Evolutionary conservation across 2,113 vertebrate genomes (phyloP).

Genomic region (Oncorhynchus keta): DNA sequence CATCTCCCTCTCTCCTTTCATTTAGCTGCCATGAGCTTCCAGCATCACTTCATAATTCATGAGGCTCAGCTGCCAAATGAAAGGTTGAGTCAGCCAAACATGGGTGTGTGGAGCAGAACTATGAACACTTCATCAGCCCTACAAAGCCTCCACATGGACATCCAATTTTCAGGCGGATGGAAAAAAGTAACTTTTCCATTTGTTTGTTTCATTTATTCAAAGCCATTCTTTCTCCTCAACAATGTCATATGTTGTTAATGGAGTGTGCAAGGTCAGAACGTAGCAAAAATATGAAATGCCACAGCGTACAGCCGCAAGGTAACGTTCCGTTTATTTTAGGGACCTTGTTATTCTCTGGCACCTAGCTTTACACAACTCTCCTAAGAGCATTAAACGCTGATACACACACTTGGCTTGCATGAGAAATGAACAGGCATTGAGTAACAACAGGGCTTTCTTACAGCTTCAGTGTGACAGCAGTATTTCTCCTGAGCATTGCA

Average conservation of each 20-base stretch:
- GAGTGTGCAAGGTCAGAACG: too few species aligned
- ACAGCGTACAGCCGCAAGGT: too few species aligned
- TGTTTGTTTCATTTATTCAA: too few species aligned
- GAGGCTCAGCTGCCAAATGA: slow-evolving; percentile 21
- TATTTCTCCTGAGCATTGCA: slow-evolving; percentile 10
- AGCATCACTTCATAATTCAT: slow-evolving; percentile 29
- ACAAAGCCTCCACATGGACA: not conserved
- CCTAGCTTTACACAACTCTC: not conserved
- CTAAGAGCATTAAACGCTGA: not conserved
- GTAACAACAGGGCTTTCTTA: not conserved
- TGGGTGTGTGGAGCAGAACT: slow-evolving; percentile 4
- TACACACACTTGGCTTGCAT: not conserved
- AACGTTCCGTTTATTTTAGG: not conserved
- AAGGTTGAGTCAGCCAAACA: slow-evolving; percentile 26
- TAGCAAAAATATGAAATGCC: too few species aligned
- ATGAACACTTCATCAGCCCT: not conserved
- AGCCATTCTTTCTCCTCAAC: too few species aligned
- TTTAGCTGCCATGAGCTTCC: slow-evolving; percentile 2
- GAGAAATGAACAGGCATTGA: not conserved
- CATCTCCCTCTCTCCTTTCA: not conserved
- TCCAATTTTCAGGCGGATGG: not conserved
- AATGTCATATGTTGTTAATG: too few species aligned
- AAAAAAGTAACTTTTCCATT: too few species aligned
- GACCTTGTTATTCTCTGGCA: not conserved
- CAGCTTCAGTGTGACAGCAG: not conserved